Conservation (phyloP, 2,888 invertebrate genomes). For the Chamaedrilus cognettii region DNA sequence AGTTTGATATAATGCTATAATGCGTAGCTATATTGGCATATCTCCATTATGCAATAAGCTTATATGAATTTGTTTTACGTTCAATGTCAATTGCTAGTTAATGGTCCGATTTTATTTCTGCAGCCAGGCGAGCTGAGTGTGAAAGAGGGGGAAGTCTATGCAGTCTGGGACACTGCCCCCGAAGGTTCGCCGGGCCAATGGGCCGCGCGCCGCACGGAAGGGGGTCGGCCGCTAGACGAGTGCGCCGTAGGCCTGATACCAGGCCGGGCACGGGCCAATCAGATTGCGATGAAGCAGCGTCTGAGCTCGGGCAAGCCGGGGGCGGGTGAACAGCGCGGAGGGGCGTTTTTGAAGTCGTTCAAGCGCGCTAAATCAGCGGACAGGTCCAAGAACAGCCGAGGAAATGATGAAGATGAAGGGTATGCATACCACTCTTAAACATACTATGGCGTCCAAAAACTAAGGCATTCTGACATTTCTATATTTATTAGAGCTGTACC, state of each 20-base stretch:
- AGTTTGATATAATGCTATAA: too few species aligned
- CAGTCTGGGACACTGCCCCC: conserved; percentile 36
- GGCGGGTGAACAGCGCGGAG: conserved; percentile 22
- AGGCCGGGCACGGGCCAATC: conserved; percentile 34
- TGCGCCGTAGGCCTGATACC: conserved; percentile 34
- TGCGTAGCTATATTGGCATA: too few species aligned
- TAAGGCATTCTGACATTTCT: too few species aligned
- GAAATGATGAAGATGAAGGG: conserved; percentile 2
- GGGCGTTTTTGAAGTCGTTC: conserved; percentile 34
- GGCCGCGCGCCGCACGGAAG: conserved; percentile 30
- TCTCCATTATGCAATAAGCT: too few species aligned
- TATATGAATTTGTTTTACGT: too few species aligned
- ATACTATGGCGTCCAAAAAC: too few species aligned
- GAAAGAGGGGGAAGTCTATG: conserved; percentile 36
- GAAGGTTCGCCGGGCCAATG: conserved; percentile 34
- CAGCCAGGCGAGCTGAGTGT: conserved; percentile 32
- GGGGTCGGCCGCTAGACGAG: conserved; percentile 18
- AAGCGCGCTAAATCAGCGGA: conserved; percentile 38
- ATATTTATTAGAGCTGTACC: too few species aligned
- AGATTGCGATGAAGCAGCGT: conserved; percentile 29
- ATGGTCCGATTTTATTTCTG: too few species aligned
- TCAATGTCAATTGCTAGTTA: too few species aligned
- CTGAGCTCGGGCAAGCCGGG: conserved; percentile 12
- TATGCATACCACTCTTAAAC: too few species aligned
- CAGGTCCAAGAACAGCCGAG: conserved; percentile 9